These are phyloP conservation scores for Pachliopta kotzebuea DNA, from an alignment of 2,888 invertebrate species.

Conservation along the genomic window DNA sequence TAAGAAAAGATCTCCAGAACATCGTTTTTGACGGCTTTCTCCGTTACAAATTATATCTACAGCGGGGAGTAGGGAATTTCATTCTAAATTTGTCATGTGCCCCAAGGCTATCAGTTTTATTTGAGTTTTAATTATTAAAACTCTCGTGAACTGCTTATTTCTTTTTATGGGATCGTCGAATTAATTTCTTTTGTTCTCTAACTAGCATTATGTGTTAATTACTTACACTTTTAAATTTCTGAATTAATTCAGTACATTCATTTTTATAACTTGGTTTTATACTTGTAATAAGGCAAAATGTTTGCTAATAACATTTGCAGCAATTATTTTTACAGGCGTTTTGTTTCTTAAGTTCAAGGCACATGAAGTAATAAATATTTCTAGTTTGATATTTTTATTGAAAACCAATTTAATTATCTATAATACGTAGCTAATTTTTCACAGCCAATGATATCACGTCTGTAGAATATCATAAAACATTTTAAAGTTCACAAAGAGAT, in stretches of 20 bases:
- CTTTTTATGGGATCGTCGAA: constrained; percentile 76
- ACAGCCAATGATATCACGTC: constrained; percentile 60
- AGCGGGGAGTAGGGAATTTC: constrained; percentile 34
- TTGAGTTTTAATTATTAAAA: constrained; percentile 79
- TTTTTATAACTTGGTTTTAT: not conserved
- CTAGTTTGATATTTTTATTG: not conserved
- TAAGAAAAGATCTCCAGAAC: constrained; percentile 43
- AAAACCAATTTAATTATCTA: not conserved
- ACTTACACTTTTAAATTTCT: constrained; percentile 35
- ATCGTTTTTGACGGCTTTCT: constrained; percentile 31
- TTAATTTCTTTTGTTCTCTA: constrained; percentile 77
- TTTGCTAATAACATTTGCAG: constrained; percentile 43
- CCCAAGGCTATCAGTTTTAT: constrained; percentile 68
- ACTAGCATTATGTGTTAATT: constrained; percentile 54
- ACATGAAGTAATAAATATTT: too few species aligned
- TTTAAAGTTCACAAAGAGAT: constrained; percentile 67
- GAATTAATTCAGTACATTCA: constrained; percentile 23
- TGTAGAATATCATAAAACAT: constrained; percentile 68
- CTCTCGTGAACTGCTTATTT: constrained; percentile 79
- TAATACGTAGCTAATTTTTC: constrained; percentile 41
- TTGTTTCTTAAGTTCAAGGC: not conserved
- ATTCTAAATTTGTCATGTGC: constrained; percentile 44
- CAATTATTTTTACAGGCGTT: constrained; percentile 51
- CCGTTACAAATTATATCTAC: constrained; percentile 22
- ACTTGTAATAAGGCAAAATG: constrained; percentile 13